A percentile compares a stretch with the other conserved stretches of the same genome.
Conservation (phyloP, 2,797 vertebrate genomes). For the Molossus molossus region DNA sequence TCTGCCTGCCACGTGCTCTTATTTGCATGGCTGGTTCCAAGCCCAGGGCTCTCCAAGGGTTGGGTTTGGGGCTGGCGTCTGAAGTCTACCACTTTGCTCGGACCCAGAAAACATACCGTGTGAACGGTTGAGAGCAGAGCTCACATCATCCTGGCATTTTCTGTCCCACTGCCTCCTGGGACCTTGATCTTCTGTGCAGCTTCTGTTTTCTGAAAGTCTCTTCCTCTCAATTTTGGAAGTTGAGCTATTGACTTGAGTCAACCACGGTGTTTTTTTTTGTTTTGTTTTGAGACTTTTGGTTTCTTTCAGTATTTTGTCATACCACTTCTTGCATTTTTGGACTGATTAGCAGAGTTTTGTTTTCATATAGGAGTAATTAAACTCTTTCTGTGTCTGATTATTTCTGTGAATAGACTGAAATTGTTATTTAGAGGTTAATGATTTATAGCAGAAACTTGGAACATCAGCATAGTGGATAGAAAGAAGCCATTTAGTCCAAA, state of each 20-base stretch:
- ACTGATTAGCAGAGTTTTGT: conserved; percentile 56
- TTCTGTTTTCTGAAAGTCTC: conserved; percentile 36
- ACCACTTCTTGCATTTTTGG: conserved; percentile 18
- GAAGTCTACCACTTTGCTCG: neutral
- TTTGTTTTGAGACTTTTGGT: neutral
- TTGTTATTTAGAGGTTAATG: conserved; percentile 67
- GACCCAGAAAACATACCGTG: neutral
- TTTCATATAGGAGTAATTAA: conserved; percentile 66
- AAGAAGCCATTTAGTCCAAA: conserved; percentile 39
- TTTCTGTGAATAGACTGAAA: conserved; percentile 71
- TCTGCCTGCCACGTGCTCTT: neutral
- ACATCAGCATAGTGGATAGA: neutral
- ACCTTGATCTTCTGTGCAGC: neutral
- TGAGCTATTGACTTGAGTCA: conserved; percentile 13
- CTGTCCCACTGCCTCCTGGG: neutral
- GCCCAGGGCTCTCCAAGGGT: neutral
- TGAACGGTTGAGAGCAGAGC: neutral
- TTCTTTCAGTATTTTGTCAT: neutral
- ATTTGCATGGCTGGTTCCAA: neutral
- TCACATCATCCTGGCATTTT: neutral
- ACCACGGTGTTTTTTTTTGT: neutral
- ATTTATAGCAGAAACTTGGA: conserved; percentile 71
- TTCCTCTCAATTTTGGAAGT: conserved; percentile 14
- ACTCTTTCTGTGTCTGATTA: conserved; percentile 68
- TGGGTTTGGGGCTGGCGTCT: neutral